These are phyloP conservation scores for Stegana nigrithorax DNA, from an alignment of 2,888 invertebrate species.

Conservation along the genomic window DNA sequence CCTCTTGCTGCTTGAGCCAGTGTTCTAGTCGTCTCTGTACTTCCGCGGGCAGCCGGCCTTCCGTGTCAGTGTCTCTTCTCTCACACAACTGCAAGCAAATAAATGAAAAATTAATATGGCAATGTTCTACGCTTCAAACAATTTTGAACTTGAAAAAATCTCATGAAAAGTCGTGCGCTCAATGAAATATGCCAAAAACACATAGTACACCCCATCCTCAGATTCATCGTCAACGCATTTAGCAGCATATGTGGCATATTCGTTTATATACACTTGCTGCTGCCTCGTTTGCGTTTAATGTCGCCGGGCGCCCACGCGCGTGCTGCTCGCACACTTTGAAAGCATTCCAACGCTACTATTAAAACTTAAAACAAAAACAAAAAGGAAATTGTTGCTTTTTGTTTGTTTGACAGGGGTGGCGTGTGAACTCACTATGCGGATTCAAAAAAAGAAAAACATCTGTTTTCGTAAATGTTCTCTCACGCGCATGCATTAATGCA, in stretches of 20 bases:
- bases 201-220: not conserved
- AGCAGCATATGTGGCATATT: too few relatives aligned
- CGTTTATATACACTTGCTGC: not conserved
- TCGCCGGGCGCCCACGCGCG: conserved; percentile 22
- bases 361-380: too few relatives aligned
- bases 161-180: conserved; percentile 33
- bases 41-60: conserved; percentile 28
- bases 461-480: too few relatives aligned
- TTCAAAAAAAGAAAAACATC: too few relatives aligned
- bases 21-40: conserved; percentile 14
- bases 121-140: conserved; percentile 15
- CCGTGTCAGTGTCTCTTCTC: conserved; percentile 20
- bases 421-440: too few relatives aligned
- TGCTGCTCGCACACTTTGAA: not conserved
- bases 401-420: too few relatives aligned
- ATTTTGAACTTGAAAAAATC: conserved; percentile 56
- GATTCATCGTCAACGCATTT: conserved; percentile 1
- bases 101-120: conserved; percentile 6
- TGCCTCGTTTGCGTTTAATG: conserved; percentile 9
- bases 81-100: conserved; percentile 38
- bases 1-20: not conserved
- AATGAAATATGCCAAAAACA: conserved; percentile 37
- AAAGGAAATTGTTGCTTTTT: too few relatives aligned
- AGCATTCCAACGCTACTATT: too few relatives aligned
- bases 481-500: too few relatives aligned